These are phyloP conservation scores for Nemotelus nigrinus DNA, from an alignment of 2,888 invertebrate species.

Conservation along the genomic window DNA sequence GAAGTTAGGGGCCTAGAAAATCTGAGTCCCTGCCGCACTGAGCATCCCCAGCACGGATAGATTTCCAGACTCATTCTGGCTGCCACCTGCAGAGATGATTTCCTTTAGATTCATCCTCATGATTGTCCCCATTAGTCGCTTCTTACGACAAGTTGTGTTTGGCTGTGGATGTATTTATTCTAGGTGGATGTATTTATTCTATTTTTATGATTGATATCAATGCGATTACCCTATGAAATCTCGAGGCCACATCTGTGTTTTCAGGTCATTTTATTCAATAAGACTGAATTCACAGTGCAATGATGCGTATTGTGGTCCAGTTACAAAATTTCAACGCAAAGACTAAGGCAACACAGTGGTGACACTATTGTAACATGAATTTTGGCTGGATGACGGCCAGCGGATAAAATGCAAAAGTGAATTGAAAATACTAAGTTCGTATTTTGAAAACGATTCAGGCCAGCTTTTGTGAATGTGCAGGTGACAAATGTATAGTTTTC, in stretches of 20 bases:
- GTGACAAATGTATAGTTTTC: too few species aligned
- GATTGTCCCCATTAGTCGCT: too few species aligned
- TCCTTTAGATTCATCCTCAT: too few species aligned
- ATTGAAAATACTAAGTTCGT: background rate
- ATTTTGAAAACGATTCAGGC: background rate
- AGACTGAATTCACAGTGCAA: constrained; percentile 16
- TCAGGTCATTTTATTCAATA: constrained; percentile 24
- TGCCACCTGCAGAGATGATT: too few species aligned
- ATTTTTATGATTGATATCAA: too few species aligned
- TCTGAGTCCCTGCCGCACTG: too few species aligned
- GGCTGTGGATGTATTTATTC: too few species aligned
- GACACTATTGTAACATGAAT: constrained; percentile 38
- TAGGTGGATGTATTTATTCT: too few species aligned
- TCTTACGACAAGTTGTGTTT: too few species aligned
- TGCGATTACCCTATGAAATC: background rate
- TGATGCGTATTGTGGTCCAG: constrained; percentile 31
- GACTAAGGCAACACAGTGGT: constrained; percentile 20
- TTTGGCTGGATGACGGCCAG: constrained; percentile 27
- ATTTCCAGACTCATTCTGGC: too few species aligned
- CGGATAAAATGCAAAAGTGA: constrained; percentile 17
- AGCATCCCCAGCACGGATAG: too few species aligned
- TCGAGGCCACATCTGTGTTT: constrained; percentile 24
- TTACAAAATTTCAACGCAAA: constrained; percentile 28
- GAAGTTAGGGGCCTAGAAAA: too few species aligned
- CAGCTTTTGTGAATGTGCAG: background rate